Percentiles rank a stretch among this genome's conserved stretches.
phyloP scores from a whole-genome alignment of 2,113 vertebrate species.

The Cranoglanis bouderius region DNA sequence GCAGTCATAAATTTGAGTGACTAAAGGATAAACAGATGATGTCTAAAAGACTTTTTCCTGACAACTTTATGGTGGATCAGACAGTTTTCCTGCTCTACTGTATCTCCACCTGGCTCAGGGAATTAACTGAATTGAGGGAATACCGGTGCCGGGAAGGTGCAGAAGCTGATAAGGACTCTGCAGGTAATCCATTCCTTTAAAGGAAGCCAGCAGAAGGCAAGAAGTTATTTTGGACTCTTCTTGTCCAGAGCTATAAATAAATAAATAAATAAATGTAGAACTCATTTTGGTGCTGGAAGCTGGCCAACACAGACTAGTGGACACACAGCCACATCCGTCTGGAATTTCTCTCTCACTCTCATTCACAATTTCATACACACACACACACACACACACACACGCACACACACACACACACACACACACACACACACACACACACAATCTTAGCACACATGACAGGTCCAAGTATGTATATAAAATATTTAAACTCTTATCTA shows the following conservation, averaged over 20 bases:
- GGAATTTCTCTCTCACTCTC: background rate
- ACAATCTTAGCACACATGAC: background rate
- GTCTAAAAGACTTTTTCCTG: conserved; percentile 27
- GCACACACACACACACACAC: background rate
- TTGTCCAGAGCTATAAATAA: conserved; percentile 4
- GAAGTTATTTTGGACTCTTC: conserved; percentile 22
- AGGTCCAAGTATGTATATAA: background rate
- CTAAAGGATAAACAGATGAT: conserved; percentile 24
- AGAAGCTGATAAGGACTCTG: conserved; percentile 51
- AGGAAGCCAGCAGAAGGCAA: conserved; percentile 36
- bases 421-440: background rate
- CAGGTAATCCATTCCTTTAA: conserved; percentile 57
- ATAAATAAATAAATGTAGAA: background rate
- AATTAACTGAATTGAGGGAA: conserved; percentile 50
- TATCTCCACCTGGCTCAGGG: conserved; percentile 27
- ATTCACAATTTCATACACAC: background rate
- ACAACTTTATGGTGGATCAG: conserved; percentile 36
- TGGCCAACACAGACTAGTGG: conserved; percentile 8
- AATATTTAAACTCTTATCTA: background rate
- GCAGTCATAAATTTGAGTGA: background rate
- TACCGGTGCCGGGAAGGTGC: conserved; percentile 49
- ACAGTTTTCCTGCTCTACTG: conserved; percentile 27
- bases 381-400: background rate
- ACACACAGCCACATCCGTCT: background rate
- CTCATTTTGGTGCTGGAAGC: conserved; percentile 6